Evolutionary conservation across 2,888 invertebrate species (phyloP).

Genomic region (Pedicia rivosa): DNA sequence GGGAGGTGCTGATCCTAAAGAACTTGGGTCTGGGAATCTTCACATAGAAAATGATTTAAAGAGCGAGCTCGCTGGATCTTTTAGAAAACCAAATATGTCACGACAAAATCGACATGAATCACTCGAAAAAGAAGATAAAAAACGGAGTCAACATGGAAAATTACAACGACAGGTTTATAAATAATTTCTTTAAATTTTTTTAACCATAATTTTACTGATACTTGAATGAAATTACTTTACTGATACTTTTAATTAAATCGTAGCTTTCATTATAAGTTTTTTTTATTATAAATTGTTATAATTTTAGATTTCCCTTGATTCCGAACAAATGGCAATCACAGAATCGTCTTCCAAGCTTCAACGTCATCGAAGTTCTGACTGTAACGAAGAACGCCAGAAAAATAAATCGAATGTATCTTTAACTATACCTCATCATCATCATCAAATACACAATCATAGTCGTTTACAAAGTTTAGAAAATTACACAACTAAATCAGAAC

Average conservation of each 20-base stretch:
- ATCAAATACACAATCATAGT: slow-evolving; percentile 12
- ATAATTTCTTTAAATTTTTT: no score
- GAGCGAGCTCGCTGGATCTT: no score
- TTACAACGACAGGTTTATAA: slow-evolving; percentile 7
- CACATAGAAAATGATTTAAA: no score
- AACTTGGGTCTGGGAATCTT: no score
- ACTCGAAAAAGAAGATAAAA: neutral
- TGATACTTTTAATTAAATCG: no score
- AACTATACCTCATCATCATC: slow-evolving; percentile 11
- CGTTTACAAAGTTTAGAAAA: slow-evolving; percentile 17
- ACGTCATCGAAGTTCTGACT: slow-evolving; percentile 29
- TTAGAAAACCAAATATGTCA: no score
- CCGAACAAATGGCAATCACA: slow-evolving; percentile 8
- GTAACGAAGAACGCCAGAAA: slow-evolving; percentile 21
- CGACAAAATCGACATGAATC: slow-evolving; percentile 5
- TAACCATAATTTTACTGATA: no score
- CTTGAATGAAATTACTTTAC: no score
- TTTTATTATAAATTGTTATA: no score
- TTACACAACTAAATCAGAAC: slow-evolving; percentile 29
- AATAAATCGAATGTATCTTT: slow-evolving; percentile 4
- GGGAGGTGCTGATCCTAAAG: no score
- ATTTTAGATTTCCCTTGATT: slow-evolving; percentile 10
- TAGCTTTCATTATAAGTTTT: no score
- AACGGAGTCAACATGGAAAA: slow-evolving; percentile 7
- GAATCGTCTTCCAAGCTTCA: slow-evolving; percentile 21